These are phyloP conservation scores for Heliconius hewitsoni DNA, from an alignment of 1,140 invertebrate species.

Conservation along the genomic window DNA sequence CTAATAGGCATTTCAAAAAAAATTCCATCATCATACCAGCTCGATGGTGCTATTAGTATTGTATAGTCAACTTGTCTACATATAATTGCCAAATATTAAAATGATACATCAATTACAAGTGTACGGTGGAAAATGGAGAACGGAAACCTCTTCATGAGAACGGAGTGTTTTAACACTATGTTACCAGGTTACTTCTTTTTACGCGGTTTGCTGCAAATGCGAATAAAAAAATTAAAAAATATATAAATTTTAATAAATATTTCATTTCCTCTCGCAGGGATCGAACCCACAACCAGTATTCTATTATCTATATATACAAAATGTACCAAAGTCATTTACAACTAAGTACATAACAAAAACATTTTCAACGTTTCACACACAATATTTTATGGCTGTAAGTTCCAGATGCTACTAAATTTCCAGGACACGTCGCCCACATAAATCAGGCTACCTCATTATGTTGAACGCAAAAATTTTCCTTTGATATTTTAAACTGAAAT, in stretches of 20 bases:
- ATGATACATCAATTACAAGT: no score
- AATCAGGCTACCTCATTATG: slow-evolving; percentile 8
- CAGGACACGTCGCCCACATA: slow-evolving; percentile 4
- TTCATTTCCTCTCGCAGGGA: neutral
- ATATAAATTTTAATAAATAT: neutral
- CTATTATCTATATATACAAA: neutral
- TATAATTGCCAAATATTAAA: no score
- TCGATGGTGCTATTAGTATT: no score
- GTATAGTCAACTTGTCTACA: no score
- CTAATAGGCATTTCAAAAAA: no score
- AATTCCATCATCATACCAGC: no score
- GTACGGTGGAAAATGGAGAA: no score
- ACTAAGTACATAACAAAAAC: neutral
- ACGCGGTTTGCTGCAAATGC: no score
- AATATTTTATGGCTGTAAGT: slow-evolving; percentile 12
- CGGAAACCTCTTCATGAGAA: no score
- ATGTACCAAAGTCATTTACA: neutral
- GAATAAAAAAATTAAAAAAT: no score
- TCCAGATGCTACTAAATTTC: slow-evolving; percentile 17
- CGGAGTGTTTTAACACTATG: no score
- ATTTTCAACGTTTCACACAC: neutral
- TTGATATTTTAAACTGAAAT: slow-evolving; percentile 1
- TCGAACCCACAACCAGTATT: neutral
- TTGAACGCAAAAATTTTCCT: neutral
- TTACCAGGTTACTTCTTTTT: no score